Evolutionary conservation across 1,140 invertebrate species (phyloP), one percentile per base, ranked within the genome.

Genomic region (Tribolium madens): DNA sequence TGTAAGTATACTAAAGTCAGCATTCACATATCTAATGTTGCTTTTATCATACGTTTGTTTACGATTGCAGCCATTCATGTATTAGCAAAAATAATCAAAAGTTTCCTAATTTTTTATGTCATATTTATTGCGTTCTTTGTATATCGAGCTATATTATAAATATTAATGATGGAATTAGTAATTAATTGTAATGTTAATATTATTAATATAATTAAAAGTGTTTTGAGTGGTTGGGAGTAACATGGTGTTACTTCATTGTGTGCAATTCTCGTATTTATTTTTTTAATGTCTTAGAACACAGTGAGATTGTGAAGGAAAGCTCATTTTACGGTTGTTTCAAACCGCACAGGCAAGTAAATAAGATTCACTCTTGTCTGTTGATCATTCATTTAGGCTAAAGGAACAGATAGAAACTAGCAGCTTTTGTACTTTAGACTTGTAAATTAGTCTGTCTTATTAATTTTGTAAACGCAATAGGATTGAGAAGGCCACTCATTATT

Each of bases 391-490:
- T 77, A 76, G 70, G 64, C 53, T 71, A 77, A 75, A 52, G 21
- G 21, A 72, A 77, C 14, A 42, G 14, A 70, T 78, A 82, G 78
- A 60, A 42, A 78, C 72, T 82, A 81, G 81, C 81, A 82, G 81
- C 79, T 81, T 82, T 76, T 80, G 73, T 80, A 76, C 73, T 76
- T 79, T 80, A 79, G 78, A 78, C 69, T 73, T 79, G 73, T 80
- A 80, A 79, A 82, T 80, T 68, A 69, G 53, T 76, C 77, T 75
- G 48, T 71, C 42, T 21, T 75, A 53, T 33, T 76, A 31, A 76
- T 77, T 79, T 78, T 46, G 76, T 77, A 68, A 77, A 77, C 69
- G 64, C 76, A 74, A 76, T 77, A 79, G 78, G 48, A 31, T 70
- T 78, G 42, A 76, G 52, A 77, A 46, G 12, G 57, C 31, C 57